Percentiles rank a stretch among this genome's conserved stretches.
These are phyloP conservation scores for Oligia fasciuncula DNA, from an alignment of 2,888 invertebrate genomes.

Conservation along the genomic window DNA sequence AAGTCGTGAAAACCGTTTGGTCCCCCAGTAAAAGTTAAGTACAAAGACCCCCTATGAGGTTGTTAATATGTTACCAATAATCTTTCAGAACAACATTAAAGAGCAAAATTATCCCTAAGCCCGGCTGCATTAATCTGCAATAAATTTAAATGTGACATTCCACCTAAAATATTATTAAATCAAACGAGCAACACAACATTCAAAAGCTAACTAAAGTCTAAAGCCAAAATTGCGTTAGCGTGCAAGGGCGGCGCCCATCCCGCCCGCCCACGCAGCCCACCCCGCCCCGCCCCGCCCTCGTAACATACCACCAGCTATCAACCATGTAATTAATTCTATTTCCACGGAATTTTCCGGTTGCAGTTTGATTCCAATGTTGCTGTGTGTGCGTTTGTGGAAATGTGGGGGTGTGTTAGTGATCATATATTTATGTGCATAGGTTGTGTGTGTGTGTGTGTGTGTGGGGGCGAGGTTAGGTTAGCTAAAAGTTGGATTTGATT, in stretches of 20 bases:
- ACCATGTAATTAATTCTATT: constrained; percentile 83
- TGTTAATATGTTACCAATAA: too few relatives aligned
- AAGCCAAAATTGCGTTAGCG: constrained; percentile 76
- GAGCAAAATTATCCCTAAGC: neutral
- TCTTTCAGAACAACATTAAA: too few relatives aligned
- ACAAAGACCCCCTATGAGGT: too few relatives aligned
- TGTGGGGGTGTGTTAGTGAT: constrained; percentile 21
- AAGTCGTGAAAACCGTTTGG: neutral
- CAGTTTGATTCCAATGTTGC: constrained; percentile 56
- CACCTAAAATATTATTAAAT: constrained; percentile 21
- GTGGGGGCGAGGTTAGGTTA: neutral
- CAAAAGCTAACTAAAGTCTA: constrained; percentile 66
- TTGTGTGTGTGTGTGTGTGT: neutral
- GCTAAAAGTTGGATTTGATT: constrained; percentile 28
- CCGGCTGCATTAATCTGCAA: neutral
- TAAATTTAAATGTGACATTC: constrained; percentile 18
- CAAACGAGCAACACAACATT: constrained; percentile 48
- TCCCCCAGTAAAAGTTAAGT: too few relatives aligned
- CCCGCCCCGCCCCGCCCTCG: constrained; percentile 64
- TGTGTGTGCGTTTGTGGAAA: constrained; percentile 32
- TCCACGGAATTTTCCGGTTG: constrained; percentile 69
- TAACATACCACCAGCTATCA: constrained; percentile 59
- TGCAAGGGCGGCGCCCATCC: constrained; percentile 63
- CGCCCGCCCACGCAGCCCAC: constrained; percentile 57
- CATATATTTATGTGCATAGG: constrained; percentile 2